Evolutionary conservation across 2,113 vertebrate species (phyloP).

Genomic region (Fregetta grallaria): DNA sequence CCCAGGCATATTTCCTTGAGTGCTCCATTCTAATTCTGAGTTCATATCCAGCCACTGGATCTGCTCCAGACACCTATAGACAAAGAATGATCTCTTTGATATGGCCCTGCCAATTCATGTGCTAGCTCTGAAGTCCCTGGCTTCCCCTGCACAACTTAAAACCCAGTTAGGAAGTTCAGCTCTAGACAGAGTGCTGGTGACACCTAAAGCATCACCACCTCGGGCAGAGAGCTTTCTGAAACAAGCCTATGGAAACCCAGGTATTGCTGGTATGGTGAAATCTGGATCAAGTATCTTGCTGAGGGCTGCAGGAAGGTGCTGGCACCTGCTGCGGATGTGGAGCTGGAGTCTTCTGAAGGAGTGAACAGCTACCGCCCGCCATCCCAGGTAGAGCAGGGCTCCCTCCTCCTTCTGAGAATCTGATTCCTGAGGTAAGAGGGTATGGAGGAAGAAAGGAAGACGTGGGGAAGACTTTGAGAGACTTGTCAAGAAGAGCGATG

Average conservation of each 20-base stretch:
- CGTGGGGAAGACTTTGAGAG: not conserved
- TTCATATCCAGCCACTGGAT: not conserved
- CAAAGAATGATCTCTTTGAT: not conserved
- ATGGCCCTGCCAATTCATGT: not conserved
- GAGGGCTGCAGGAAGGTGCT: not conserved
- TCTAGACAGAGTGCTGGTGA: not conserved
- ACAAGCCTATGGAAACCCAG: not conserved
- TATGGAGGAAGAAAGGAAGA: not conserved
- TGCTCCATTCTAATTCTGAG: not conserved
- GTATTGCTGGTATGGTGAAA: not conserved
- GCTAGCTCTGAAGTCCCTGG: not conserved
- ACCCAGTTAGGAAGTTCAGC: not conserved
- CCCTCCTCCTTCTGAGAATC: not conserved
- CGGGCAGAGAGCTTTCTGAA: not conserved
- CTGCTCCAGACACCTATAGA: too few species aligned
- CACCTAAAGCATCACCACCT: not conserved
- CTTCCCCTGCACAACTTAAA: not conserved
- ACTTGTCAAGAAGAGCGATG: not conserved
- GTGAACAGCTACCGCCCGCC: rapidly evolving
- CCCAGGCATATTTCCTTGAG: not conserved
- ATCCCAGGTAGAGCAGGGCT: not conserved
- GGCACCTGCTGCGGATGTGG: rapidly evolving
- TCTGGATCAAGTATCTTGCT: not conserved
- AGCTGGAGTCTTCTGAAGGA: not conserved
- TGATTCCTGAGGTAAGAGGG: not conserved